phyloP scores from a whole-genome alignment of 2,797 vertebrate species.

The Lepilemur ruficaudatus region DNA sequence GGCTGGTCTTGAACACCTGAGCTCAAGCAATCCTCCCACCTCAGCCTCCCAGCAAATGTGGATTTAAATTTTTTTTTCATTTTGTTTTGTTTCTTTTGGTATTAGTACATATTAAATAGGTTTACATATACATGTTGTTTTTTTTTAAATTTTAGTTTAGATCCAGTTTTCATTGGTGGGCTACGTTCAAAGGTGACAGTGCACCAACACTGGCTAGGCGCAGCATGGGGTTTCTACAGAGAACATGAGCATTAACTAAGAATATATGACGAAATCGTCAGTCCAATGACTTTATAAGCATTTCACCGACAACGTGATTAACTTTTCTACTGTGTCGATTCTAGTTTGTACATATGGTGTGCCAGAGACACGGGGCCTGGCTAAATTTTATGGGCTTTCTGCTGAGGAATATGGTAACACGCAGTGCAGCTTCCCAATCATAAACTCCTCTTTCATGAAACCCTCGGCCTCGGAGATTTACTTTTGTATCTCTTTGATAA shows the following conservation, averaged over 20 bases:
- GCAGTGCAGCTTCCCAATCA: background rate
- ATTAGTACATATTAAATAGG: background rate
- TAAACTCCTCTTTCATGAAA: background rate
- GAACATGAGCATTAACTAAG: background rate
- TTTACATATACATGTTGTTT: background rate
- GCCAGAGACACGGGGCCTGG: background rate
- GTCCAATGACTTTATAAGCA: background rate
- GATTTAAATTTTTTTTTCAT: background rate
- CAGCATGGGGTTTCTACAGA: accelerated
- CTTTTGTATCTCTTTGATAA: background rate
- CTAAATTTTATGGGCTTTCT: background rate
- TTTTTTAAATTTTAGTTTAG: background rate
- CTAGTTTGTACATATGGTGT: background rate
- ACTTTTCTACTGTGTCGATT: background rate
- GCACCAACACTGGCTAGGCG: accelerated
- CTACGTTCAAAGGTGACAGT: background rate
- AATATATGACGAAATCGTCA: accelerated
- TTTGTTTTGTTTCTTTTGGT: background rate
- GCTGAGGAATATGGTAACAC: background rate
- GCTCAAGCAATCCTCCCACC: background rate
- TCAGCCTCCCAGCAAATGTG: background rate
- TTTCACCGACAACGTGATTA: background rate
- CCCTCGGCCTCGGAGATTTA: background rate
- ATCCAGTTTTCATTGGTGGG: background rate
- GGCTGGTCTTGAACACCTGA: background rate